Conservation (phyloP, 2,113 vertebrate genomes). For the Motacilla tschutschensis region DNA sequence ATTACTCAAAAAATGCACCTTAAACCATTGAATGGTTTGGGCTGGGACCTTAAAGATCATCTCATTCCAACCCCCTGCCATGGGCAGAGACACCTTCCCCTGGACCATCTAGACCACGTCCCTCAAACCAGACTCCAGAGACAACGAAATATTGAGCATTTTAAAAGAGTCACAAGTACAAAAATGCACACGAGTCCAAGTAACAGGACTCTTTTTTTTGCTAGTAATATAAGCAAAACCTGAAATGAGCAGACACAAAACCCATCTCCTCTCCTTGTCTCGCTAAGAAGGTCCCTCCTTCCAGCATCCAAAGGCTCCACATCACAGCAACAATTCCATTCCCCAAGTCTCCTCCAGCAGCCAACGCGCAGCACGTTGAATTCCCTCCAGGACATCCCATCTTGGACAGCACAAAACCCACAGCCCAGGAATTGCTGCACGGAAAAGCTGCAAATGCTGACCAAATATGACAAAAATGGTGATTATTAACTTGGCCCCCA, state of each 20-base stretch:
- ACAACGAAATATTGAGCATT: background rate
- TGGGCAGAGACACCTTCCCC: background rate
- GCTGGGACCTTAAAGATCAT: background rate
- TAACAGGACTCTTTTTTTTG: background rate
- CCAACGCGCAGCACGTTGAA: accelerated
- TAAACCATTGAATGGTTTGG: background rate
- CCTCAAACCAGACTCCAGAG: background rate
- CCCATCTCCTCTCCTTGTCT: background rate
- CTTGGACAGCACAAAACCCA: background rate
- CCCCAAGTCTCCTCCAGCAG: background rate
- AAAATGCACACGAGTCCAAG: background rate
- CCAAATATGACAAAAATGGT: background rate
- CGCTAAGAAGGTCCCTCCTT: background rate
- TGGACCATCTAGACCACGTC: background rate
- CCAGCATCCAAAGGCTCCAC: background rate
- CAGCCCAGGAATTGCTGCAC: background rate
- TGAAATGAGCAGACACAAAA: background rate
- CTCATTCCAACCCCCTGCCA: background rate
- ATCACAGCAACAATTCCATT: background rate
- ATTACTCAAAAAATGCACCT: background rate
- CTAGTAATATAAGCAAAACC: background rate
- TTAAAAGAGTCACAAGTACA: background rate
- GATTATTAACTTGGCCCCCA: background rate
- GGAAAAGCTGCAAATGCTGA: background rate
- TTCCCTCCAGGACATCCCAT: background rate